phyloP scores from a whole-genome alignment of 2,888 invertebrate species.

The Podotricha telesiphe region DNA sequence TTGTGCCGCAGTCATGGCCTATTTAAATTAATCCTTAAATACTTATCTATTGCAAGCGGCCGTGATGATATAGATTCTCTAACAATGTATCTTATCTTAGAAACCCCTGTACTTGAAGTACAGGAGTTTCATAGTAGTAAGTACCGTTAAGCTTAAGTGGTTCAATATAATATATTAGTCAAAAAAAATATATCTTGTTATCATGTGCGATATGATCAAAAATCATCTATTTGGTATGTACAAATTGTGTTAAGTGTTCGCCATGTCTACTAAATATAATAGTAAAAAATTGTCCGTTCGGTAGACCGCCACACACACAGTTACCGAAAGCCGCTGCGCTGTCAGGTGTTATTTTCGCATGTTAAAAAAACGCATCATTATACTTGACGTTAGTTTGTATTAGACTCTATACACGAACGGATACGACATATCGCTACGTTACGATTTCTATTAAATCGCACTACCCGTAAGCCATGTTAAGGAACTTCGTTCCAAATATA shows the following conservation, averaged over 20 bases:
- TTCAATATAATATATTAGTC: neutral
- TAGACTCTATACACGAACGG: too few relatives aligned
- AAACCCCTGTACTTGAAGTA: too few relatives aligned
- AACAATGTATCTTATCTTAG: neutral
- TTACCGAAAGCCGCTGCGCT: too few relatives aligned
- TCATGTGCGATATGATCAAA: neutral
- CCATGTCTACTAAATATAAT: too few relatives aligned
- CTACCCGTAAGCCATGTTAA: too few relatives aligned
- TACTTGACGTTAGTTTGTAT: too few relatives aligned
- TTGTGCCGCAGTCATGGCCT: neutral
- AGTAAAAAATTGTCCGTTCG: too few relatives aligned
- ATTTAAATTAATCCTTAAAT: neutral
- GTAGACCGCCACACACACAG: too few relatives aligned
- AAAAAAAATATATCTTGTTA: neutral
- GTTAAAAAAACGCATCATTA: too few relatives aligned
- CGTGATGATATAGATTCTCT: neutral
- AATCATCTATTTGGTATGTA: neutral
- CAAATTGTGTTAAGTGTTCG: neutral
- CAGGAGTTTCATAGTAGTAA: neutral
- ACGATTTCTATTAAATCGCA: too few relatives aligned
- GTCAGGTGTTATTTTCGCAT: too few relatives aligned
- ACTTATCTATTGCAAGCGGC: neutral
- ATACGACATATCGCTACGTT: too few relatives aligned
- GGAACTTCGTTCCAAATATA: slow-evolving; percentile 8
- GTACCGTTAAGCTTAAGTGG: neutral